Evolutionary conservation across 2,797 vertebrate species (phyloP), one percentile per base, ranked within the genome.

Genomic region (Sciurus carolinensis): DNA sequence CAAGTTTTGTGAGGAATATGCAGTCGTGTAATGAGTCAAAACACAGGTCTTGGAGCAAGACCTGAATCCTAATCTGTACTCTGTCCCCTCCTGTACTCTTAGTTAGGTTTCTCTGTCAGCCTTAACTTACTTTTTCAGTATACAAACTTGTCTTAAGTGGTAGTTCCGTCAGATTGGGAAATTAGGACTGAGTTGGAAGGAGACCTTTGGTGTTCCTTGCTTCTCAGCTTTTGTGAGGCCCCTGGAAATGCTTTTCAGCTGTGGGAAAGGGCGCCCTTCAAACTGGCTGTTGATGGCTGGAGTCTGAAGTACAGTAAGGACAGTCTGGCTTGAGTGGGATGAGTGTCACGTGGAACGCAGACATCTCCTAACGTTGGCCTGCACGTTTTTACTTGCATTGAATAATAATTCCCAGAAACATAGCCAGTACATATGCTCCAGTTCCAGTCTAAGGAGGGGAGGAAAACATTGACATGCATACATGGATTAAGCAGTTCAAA

Each of bases 401-500:
- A 92, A 96, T 94, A 92, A 90, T 95, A 96, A 88, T 97, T 97
- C 95, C 95, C 93, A 95, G 94, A 94, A 96, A 81, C 76, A 59
- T 66, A 94, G 47, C 76, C 73, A 85, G 72, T 77, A 86, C 66
- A 18, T 92, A 93, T 50, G 81, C 93, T 94, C 95, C 13, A 57
- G 91, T 97, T 97, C 96, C 82, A 92, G 57, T 80, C 52, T 92
- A 59, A 85, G 91, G 89, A 95, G 89, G 83, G 79, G 91, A 89
- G 93, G 87, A 88, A 91, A 87, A 79, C 94, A 88, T 22, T 81
- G 92, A 97, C 95, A 73, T 91, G 96, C 95, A 92, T 90, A 77
- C 86, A 94, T 87, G 95, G 79, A 95, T 97, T 95, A 97, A 95
- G 90, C 50, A 96, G 97, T 97, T 97, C 97, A 96, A 97, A 97